A percentile compares a stretch with the other conserved stretches of the same genome.
phyloP scores from a whole-genome alignment of 2,888 invertebrate genomes.

The Aquatica leii region DNA sequence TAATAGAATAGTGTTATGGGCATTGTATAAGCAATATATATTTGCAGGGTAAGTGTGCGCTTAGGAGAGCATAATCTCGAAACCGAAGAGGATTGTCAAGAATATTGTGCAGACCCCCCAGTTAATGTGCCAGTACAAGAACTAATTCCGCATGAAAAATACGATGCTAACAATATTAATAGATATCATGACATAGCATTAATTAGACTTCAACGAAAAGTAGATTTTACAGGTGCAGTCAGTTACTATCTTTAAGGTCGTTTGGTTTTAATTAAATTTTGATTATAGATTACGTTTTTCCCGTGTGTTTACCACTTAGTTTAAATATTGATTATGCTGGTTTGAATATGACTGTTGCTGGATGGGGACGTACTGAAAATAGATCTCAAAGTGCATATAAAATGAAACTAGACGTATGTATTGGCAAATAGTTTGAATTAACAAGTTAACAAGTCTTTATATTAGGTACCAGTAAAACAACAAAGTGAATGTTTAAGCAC shows the following conservation, averaged over 20 bases:
- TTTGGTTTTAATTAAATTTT: not conserved
- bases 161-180: conserved; percentile 65
- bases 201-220: conserved; percentile 66
- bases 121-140: conserved; percentile 70
- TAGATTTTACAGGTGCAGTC: conserved; percentile 64
- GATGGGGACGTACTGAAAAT: conserved; percentile 72
- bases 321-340: conserved; percentile 58
- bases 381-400: conserved; percentile 61
- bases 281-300: conserved; percentile 64
- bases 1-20: not conserved
- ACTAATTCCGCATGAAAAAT: conserved; percentile 71
- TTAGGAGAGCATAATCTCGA: conserved; percentile 71
- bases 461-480: conserved; percentile 62
- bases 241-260: not conserved
- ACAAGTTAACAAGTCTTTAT: not conserved
- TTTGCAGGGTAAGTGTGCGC: conserved; percentile 65
- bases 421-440: no score
- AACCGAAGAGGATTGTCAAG: conserved; percentile 68
- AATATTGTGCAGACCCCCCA: conserved; percentile 67
- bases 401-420: conserved; percentile 60
- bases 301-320: conserved; percentile 67
- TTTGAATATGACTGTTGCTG: conserved; percentile 64
- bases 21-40: no score
- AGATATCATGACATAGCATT: conserved; percentile 78
- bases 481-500: conserved; percentile 62